Evolutionary conservation across 1,140 invertebrate species (phyloP), one percentile per base, ranked within the genome.

Genomic region (Ephestia elutella): DNA sequence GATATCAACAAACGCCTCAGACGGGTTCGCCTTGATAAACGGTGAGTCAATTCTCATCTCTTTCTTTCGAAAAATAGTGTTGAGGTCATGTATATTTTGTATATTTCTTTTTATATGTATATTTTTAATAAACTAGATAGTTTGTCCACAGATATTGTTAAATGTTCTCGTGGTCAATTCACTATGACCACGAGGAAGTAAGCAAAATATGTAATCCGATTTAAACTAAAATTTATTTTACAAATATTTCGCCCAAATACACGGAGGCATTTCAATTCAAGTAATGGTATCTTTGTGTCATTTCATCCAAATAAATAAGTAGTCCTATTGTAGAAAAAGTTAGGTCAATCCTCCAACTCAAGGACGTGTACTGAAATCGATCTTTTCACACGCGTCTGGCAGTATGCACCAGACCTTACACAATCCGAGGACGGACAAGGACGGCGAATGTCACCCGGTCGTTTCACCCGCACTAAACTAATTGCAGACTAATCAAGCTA

Each of bases 21-120:
- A 84, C 75, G 82, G 79, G 59, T 83, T 85, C 66, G 69, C 76
- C 56, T 76, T 85, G 65, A 83, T 80, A 70, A 87, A 83, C 79
- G 83, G 83, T 85, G 56, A 85, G 82, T 76, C 59, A 56, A 9
- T 2, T 30, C 15, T 38, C 9, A 19, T 32, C 30, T 54, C 15
- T 53, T 11, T 32, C 9, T 32, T 7, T 32, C 30, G 1, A 10
- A 32, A 25, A 25, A 25, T 25, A 25, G 2, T 25, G 2, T 25
- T 7, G 1, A 32, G 3, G 3, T 11, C 1, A 32, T 7, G 30
- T 7, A 32, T 32, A 10, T 32, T 10, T 28, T 28, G 8, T 28
- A 5, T 28, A 5, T 28, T 28, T 28, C 3, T 8, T 28, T 28
- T 8, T 28, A 28, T 8, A 28, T 28, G 25, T 5, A 28, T 28